A percentile compares a stretch with the other conserved stretches of the same genome.
Evolutionary conservation across 2,888 invertebrate species (phyloP).

Genomic region (Epinotia brunnichana): DNA sequence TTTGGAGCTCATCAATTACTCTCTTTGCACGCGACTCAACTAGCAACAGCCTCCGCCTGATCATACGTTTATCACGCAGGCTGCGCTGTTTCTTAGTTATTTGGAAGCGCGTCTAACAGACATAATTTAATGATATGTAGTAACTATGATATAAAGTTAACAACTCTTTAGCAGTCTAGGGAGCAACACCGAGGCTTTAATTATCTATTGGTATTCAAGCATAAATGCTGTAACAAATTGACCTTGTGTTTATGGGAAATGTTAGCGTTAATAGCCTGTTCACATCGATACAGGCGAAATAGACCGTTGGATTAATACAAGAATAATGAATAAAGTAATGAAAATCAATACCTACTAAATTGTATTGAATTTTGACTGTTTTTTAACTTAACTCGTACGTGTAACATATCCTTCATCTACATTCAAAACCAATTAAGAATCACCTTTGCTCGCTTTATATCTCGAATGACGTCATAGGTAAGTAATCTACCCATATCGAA

Average conservation of each 20-base stretch:
- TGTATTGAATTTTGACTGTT: background rate
- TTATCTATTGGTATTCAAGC: no score
- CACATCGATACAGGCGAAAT: no score
- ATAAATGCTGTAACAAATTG: no score
- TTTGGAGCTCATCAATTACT: constrained; percentile 51
- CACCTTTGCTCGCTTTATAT: constrained; percentile 9
- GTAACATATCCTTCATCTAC: no score
- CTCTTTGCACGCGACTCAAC: constrained; percentile 45
- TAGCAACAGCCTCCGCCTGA: background rate
- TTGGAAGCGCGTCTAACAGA: constrained; percentile 13
- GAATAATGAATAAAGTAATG: no score
- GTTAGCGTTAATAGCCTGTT: no score
- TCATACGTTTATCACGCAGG: constrained; percentile 5
- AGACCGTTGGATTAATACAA: no score
- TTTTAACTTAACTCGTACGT: no score
- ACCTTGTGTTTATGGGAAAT: no score
- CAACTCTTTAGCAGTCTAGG: background rate
- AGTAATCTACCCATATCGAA: background rate
- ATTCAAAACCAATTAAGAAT: background rate
- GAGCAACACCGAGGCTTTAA: no score
- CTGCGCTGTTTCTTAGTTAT: background rate
- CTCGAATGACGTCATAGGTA: constrained; percentile 17
- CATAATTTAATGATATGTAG: background rate
- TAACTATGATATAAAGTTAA: background rate
- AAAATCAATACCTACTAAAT: background rate